Base-by-base conservation (phyloP, 2,113 vertebrate genomes). In the Ceratotherium simum region DNA sequence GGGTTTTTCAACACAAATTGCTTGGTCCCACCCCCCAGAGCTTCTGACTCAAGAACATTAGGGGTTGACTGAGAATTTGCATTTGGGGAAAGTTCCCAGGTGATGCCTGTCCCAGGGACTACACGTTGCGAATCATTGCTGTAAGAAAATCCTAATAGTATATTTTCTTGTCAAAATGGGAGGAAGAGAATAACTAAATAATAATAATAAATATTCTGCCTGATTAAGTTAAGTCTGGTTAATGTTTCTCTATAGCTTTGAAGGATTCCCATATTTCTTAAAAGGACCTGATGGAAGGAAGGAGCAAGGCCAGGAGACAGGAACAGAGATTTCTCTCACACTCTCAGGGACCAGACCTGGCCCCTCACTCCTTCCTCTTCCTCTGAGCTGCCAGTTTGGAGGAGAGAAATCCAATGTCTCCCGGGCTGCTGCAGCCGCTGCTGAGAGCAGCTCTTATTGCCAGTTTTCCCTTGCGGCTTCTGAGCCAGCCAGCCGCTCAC, bases 401-500 rank as follows among this genome's bases (percentile, higher is more conserved):
- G 73, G 65, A 90, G 88, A 93, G 87, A 90, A 87, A 75, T 25
- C 23, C 54, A 0, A 13, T 0, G 0, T 96, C 81, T 98, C 76
- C 39, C 64, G 58, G 83, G 82, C 94, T 90, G 79, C 18, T 0
- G 80, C 79, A 83, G 42, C 64, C 54, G 5, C 72, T 91, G 91
- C 97, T 91, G 84, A 58, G 0, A 89, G 78, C 92, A 58, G 62
- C 75, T 81, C 87, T 87, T 14, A 5, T 89, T 87, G 89, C 80
- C 90, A 11, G 20, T 80, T 67, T 85, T 84, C 94, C 98, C 92
- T 75, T 76, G 56, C 6, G 46, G 90, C 80, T 83, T 95, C 51
- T 0, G 48, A 96, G 60, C 3, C 2, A 93, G 96, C 97, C 90
- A 96, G 96, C 90, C 64, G n/a, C 80, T 96, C 90, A 85, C 81